A percentile compares a stretch with the other conserved stretches of the same genome.
These are phyloP conservation scores for Trachelus iudaicus DNA, from an alignment of 2,888 invertebrate species.

Conservation along the genomic window DNA sequence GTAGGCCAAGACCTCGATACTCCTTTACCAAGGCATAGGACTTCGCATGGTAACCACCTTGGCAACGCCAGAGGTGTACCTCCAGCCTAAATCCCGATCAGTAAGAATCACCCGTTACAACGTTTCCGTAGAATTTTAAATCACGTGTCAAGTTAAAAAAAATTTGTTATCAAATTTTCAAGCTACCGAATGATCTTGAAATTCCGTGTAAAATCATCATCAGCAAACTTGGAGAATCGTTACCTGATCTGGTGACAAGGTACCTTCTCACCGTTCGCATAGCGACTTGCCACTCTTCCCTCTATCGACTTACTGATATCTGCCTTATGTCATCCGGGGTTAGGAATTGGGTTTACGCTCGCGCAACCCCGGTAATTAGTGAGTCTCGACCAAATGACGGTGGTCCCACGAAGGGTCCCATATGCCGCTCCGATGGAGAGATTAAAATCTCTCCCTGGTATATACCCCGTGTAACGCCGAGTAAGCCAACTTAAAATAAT, in stretches of 20 bases:
- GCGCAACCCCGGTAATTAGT: slow-evolving; percentile 63
- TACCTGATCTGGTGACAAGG: neutral
- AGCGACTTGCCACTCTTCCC: neutral
- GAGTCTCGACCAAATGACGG: slow-evolving; percentile 58
- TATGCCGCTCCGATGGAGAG: slow-evolving; percentile 40
- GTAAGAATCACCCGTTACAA: neutral
- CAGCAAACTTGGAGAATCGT: neutral
- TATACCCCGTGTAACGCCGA: slow-evolving; percentile 25
- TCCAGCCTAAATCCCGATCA: no score
- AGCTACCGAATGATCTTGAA: neutral
- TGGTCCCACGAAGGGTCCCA: slow-evolving; percentile 56
- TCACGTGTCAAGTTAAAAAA: neutral
- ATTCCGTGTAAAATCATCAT: neutral
- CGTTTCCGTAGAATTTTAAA: neutral
- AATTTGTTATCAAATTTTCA: neutral
- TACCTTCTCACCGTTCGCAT: neutral
- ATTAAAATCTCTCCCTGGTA: slow-evolving; percentile 47
- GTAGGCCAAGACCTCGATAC: slow-evolving; percentile 39
- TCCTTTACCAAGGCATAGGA: slow-evolving; percentile 33
- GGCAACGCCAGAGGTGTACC: neutral
- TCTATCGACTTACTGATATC: slow-evolving; percentile 25
- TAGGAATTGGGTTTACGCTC: slow-evolving; percentile 61
- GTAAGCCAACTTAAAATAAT: slow-evolving; percentile 32
- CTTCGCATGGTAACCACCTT: neutral
- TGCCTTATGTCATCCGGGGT: slow-evolving; percentile 36